Evolutionary conservation across 2,113 vertebrate species (phyloP), one percentile per base, ranked within the genome.

Genomic region (Okapia johnstoni): DNA sequence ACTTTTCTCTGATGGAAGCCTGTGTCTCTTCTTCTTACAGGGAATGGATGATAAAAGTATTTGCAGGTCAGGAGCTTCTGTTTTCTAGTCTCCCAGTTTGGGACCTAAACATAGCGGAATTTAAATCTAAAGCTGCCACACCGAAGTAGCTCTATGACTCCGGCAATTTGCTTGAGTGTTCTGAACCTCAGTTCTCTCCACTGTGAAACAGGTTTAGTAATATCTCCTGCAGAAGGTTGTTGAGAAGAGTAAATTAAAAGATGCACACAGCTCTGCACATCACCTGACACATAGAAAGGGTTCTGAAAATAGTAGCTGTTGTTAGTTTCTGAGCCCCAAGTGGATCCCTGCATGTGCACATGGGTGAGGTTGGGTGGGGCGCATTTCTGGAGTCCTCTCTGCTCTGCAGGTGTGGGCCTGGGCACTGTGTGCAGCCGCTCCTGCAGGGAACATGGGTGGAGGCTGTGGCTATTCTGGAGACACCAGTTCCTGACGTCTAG

Each of bases 241-340:
- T 94, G 52, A 61, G 36, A 93, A 79, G 85, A 96, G 30, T n/a
- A 85, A 93, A 83, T 86, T 61, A 73, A 88, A 93, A 93, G 25
- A 90, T 3, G 19, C 10, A n/a, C 30, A 6, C 5, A 43, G 43
- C 60, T 90, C 79, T 54, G 50, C 30, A 10, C 36, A 25, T 85
- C 50, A 55, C 54, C 76, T 50, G 79, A 33, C 60, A 93, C 76
- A 40, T 1, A 76, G 28, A 46, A 19, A 58, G 16, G 54, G 21
- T 91, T 93, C 81, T 36, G 40, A 54, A 85, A 73, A 19, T 54
- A 94, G 48, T 28, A 87, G 54, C 33, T 85, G 26, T 85, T 57
- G 25, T 46, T 85, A 63, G 48, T 48, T 80, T 77, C 91, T 77
- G 50, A 83, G 48, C 25, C 28, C 88, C 36, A 17, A 66, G 33